phyloP scores from a whole-genome alignment of 2,797 vertebrate species.

The Varecia variegata region DNA sequence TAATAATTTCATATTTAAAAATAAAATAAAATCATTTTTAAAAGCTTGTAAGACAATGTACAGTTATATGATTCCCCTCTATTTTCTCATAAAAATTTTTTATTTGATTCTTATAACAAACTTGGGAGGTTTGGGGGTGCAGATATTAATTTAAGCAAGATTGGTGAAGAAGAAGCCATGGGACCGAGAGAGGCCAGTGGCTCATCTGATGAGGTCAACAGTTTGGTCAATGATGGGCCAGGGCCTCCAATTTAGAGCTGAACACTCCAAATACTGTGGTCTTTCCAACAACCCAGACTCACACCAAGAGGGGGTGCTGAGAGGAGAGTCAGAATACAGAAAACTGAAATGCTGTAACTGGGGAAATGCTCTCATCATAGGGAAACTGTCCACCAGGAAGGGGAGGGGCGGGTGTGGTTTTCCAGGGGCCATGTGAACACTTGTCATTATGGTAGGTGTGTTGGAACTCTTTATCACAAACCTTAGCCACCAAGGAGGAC shows the following conservation, averaged over 20 bases:
- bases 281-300: background rate
- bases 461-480: background rate
- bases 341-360: background rate
- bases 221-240: background rate
- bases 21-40: background rate
- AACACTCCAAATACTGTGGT: background rate
- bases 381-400: background rate
- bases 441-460: background rate
- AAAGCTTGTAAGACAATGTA: background rate
- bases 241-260: background rate
- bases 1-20: background rate
- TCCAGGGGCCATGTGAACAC: background rate
- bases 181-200: background rate
- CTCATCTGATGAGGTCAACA: background rate
- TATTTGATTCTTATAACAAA: background rate
- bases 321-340: background rate
- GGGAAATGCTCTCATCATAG: background rate
- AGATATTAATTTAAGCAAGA: background rate
- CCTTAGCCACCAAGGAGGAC: background rate
- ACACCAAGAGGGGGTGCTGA: background rate
- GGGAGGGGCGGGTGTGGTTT: background rate
- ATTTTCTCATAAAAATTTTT: background rate
- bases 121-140: background rate
- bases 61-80: background rate
- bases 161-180: background rate